Evolutionary conservation across 2,797 vertebrate genomes (phyloP), one percentile per base, ranked within the genome.

Genomic region (Hipposideros larvatus): DNA sequence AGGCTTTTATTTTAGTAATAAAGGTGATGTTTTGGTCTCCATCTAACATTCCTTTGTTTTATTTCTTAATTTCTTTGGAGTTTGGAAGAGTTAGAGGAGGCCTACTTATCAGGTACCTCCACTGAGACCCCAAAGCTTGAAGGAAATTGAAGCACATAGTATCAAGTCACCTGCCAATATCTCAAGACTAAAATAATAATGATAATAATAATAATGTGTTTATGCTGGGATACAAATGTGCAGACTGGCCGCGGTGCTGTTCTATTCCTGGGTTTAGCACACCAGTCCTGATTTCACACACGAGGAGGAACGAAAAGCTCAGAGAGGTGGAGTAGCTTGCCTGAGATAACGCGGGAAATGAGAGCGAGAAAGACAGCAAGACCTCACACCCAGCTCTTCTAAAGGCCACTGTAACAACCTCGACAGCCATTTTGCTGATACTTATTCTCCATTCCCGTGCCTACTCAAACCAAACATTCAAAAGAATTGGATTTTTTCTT

Each of bases 1-100:
- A 51, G 75, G 16, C 21, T 51, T 87, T 43, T 68, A 61, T 28
- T 21, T 57, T 26, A 82, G 46, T 55, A 57, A 88, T 46, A 92
- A 78, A 46, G 24, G 43, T 46, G 68, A 59, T 71, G n/a, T 41
- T 83, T 87, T 70, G 59, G 34, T 63, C 37, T 78, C 48, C 16
- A 28, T 80, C 71, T 83, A 82, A 63, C 5, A 57, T 37, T 78
- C 41, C 43, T 89, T 63, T 48, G 37, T 71, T 46, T 84, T 73
- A 66, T 90, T 77, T 73, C 77, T 78, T 90, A 48, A 85, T 96
- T 68, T 89, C 48, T 90, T 82, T 78, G 68, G 55, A 31, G 31
- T 63, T 89, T 88, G 7, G 11, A 82, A 85, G 65, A 79, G 53
- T 87, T 86, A 57, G n/a, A 9, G 37, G 22, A 46, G 31, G 28